Conservation (phyloP, 2,113 vertebrate genomes). For the Astur gentilis region DNA sequence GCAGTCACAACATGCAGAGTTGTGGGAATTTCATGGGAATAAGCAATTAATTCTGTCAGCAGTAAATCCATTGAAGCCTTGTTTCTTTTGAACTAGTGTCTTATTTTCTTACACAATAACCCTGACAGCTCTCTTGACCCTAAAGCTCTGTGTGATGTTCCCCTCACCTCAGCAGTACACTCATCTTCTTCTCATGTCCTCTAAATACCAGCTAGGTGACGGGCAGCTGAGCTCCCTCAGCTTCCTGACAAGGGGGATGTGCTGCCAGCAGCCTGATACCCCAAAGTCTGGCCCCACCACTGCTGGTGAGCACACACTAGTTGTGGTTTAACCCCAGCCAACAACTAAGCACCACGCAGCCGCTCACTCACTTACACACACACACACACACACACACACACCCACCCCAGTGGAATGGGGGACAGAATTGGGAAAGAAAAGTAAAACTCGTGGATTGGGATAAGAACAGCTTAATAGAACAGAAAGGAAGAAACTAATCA, state of each 20-base stretch:
- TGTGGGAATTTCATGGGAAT: background rate
- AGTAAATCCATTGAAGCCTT: background rate
- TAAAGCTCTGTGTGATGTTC: background rate
- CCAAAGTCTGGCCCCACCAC: accelerated
- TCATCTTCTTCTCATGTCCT: background rate
- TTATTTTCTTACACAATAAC: background rate
- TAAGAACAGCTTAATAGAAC: too few species aligned
- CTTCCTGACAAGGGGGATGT: background rate
- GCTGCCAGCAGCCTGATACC: background rate
- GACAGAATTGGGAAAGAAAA: too few species aligned
- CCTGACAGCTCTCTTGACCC: background rate
- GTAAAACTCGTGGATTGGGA: too few species aligned
- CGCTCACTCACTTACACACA: too few species aligned
- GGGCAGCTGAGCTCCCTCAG: background rate
- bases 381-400: too few species aligned
- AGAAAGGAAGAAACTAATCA: too few species aligned
- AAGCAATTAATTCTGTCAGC: background rate
- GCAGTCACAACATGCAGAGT: background rate
- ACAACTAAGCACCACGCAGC: too few species aligned
- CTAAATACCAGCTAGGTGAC: background rate
- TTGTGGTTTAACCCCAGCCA: too few species aligned
- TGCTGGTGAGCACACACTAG: background rate
- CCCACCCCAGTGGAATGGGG: too few species aligned
- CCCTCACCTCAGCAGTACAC: background rate
- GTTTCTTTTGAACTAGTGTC: background rate